Evolutionary conservation across 2,797 vertebrate species (phyloP), one percentile per base, ranked within the genome.

Genomic region (Esox masquinongy): DNA sequence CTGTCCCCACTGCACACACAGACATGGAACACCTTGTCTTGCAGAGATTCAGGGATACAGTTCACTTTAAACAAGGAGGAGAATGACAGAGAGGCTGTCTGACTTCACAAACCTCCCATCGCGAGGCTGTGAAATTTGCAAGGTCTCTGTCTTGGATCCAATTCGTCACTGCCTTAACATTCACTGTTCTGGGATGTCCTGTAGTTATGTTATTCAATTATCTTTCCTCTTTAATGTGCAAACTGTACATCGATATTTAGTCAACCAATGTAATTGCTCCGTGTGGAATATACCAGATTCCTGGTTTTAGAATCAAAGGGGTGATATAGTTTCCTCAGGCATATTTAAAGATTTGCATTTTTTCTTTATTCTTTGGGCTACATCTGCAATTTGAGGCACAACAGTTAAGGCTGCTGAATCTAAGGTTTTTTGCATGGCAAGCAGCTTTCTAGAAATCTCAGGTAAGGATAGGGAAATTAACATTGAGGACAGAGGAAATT

Each of bases 151-250:
- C 87, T 85, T 73, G 73, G 81, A 85, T 89, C 85, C 83, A 74
- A 93, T 92, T 94, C 80, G 86, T 92, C 89, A 87, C 91, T 39
- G 86, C 77, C 85, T 88, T 88, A 89, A 89, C 88, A 85, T 81
- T 86, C 79, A 86, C 82, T 86, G 87, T 90, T 91, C 89, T 87
- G 85, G 88, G 88, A 93, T 93, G 91, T 94, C 94, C 93, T 92
- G 92, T 93, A 94, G 93, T 93, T 93, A 94, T 92, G 87, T 94
- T 94, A 89, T 93, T 90, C 93, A 93, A 94, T 94, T 94, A 94
- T 92, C 89, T 92, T 88, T 90, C 82, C 79, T 88, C 92, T 94
- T 94, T 94, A 94, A 92, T 93, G 92, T 94, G 83, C 88, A 84
- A 75, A 87, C 88, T 89, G 92, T 92, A 92, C 91, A 92, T 91